A percentile compares a stretch with the other conserved stretches of the same genome.
phyloP scores from a whole-genome alignment of 1,140 invertebrate genomes.

The Tetraneura akinire region DNA sequence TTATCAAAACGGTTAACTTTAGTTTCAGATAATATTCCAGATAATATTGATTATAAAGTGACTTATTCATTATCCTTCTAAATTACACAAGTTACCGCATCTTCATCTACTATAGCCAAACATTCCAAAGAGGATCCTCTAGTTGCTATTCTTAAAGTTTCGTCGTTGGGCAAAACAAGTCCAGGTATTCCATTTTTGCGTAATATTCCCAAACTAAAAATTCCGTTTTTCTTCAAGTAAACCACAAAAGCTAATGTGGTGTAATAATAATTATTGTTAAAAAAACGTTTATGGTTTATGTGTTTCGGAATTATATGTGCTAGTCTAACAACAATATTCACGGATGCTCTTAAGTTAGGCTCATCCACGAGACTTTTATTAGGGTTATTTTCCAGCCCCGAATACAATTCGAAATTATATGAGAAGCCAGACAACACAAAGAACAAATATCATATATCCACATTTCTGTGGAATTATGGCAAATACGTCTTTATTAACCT shows the following conservation, averaged over 20 bases:
- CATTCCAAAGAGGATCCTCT: not conserved
- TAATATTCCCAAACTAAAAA: not conserved
- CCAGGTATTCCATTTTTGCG: not conserved
- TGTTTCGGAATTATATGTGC: not conserved
- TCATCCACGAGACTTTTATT: not conserved
- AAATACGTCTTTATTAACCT: no score
- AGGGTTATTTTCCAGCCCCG: conserved; percentile 54
- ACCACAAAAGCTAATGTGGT: not conserved
- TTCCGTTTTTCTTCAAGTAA: conserved; percentile 22
- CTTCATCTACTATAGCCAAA: no score
- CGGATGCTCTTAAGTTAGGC: not conserved
- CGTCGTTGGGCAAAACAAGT: not conserved
- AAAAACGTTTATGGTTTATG: not conserved
- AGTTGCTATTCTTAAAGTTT: not conserved
- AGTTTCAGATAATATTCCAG: conserved; percentile 6
- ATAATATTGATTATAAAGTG: conserved; percentile 13
- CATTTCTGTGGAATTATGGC: not conserved
- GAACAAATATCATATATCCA: conserved; percentile 52
- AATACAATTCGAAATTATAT: conserved; percentile 56
- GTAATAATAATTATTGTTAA: not conserved
- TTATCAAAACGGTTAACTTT: conserved; percentile 18
- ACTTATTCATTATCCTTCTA: conserved; percentile 25
- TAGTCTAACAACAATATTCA: not conserved
- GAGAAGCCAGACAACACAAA: conserved; percentile 54
- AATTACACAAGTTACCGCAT: not conserved